Base-by-base conservation (phyloP, 1,140 invertebrate species). In the Nasonia giraulti region DNA sequence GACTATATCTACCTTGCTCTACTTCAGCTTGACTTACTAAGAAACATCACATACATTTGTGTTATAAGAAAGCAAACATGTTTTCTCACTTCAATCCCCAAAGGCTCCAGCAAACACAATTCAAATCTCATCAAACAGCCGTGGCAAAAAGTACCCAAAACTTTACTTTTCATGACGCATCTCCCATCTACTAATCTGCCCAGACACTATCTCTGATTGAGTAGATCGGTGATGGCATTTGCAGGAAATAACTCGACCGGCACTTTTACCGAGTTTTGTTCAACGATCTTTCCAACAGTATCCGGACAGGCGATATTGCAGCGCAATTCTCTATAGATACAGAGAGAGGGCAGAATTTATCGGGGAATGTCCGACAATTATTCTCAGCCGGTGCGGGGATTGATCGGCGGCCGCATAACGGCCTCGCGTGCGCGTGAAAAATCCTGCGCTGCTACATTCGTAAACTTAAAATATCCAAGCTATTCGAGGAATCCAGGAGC, bases 321-420 rank as follows among this genome's bases (percentile, higher is more conserved):
- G 27, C 50, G 50, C 50, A 20, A 20, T 20, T 55, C 55, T 62
- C 17, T 62, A 62, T 62, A n/a, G 8, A 17, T 5, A 17, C 17
- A 17, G 20, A 37, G 17, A 20, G 10, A 44, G 33, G 40, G 8
- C 33, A 69, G 17, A 80, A 80, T 80, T 80, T 80, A 80, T 80
- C 12, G 78, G 12, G 62, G 33, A 80, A 68, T 80, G 33, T 69
- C n/a, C 62, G 33, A 20, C 62, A 44, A 80, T 80, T 80, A 69
- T 80, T 80, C 20, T 47, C 66, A 6, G 37, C 3, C 55, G 27
- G 14, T 55, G 11, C 0, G 0, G 17, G 5, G 44, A 79, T 79
- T 79, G 50, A 66, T 79, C 23, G 76, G 10, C 47, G 47, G 62
- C 74, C 40, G 40, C 74, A 76, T 76, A 47, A 47, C 44, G 6